These are phyloP conservation scores for Platysteira castanea DNA, from an alignment of 2,113 vertebrate genomes.

Conservation along the genomic window DNA sequence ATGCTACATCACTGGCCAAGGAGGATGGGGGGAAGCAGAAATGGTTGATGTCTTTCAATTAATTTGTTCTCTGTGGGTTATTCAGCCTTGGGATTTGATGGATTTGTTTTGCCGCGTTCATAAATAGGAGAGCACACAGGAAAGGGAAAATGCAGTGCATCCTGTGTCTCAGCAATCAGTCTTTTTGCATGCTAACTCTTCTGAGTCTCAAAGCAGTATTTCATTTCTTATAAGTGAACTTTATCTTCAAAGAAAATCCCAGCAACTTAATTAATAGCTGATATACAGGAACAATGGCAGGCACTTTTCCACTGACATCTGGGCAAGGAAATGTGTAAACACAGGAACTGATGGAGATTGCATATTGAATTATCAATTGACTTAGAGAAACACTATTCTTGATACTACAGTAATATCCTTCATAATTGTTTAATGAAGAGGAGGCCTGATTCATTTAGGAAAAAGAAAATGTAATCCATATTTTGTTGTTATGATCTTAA, in stretches of 20 bases:
- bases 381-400: not conserved
- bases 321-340: not conserved
- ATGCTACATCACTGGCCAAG: not conserved
- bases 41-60: not conserved
- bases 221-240: not conserved
- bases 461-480: not conserved
- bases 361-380: not conserved
- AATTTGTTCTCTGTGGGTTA: slow-evolving; percentile 12
- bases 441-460: not conserved
- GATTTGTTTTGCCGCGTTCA: slow-evolving; percentile 24
- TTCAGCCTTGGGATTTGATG: not conserved
- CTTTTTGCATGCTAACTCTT: not conserved
- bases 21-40: not conserved
- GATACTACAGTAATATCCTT: not conserved
- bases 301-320: not conserved
- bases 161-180: not conserved
- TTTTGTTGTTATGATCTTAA: not conserved
- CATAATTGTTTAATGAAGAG: not conserved
- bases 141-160: not conserved
- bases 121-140: not conserved
- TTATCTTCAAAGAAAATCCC: not conserved
- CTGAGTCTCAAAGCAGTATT: not conserved
- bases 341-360: not conserved
- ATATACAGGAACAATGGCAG: not conserved
- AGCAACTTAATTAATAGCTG: not conserved